Evolutionary conservation across 2,797 vertebrate genomes (phyloP).

Genomic region (Notoglanidium macrostoma): DNA sequence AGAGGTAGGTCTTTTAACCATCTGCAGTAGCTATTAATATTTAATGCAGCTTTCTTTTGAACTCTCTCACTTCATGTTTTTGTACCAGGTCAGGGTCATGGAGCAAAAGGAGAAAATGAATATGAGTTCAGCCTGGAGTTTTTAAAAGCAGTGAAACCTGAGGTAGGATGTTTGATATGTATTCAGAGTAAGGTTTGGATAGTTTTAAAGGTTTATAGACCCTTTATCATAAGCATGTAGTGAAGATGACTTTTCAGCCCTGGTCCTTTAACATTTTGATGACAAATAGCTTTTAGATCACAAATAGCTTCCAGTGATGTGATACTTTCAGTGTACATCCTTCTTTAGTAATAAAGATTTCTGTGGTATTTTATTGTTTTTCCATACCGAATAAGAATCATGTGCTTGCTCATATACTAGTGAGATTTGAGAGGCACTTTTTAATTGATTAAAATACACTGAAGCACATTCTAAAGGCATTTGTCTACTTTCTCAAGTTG

Average conservation of each 20-base stretch:
- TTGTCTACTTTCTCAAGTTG: background rate
- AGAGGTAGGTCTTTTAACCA: slow-evolving; percentile 74
- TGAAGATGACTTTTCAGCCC: background rate
- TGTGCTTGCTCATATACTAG: background rate
- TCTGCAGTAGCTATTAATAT: background rate
- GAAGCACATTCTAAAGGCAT: background rate
- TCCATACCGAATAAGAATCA: background rate
- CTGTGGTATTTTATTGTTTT: background rate
- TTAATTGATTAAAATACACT: background rate
- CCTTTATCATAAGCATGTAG: background rate
- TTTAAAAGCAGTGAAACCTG: slow-evolving; percentile 81
- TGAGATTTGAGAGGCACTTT: background rate
- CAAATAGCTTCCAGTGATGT: background rate
- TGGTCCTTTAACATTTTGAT: background rate
- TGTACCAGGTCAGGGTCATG: slow-evolving; percentile 85
- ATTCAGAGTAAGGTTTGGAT: background rate
- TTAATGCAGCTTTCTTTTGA: background rate
- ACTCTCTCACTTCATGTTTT: slow-evolving; percentile 36
- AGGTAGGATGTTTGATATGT: slow-evolving; percentile 74
- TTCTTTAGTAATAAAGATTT: background rate
- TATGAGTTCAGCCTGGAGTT: slow-evolving; percentile 92
- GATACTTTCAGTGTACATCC: background rate
- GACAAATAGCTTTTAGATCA: background rate
- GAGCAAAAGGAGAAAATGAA: slow-evolving; percentile 92
- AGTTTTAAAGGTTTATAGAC: background rate